Evolutionary conservation across 1,140 invertebrate genomes (phyloP).

Genomic region (Drosophila santomea): DNA sequence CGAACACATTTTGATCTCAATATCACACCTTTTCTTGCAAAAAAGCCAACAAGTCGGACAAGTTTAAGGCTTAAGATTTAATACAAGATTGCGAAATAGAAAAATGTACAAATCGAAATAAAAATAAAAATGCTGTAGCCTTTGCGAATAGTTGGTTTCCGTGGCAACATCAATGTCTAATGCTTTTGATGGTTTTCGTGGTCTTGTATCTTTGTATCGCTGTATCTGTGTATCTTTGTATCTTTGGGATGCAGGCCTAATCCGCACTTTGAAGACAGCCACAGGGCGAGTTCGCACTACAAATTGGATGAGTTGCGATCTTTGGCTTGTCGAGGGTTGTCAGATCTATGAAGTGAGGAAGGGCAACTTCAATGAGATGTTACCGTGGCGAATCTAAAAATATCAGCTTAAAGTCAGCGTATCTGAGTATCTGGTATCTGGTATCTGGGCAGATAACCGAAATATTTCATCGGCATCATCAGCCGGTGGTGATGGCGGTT

Average conservation of each 20-base stretch:
- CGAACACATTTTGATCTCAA: constrained; percentile 32
- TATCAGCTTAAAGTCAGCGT: constrained; percentile 17
- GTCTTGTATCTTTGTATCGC: constrained; percentile 1
- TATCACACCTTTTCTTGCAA: constrained; percentile 30
- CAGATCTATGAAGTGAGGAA: constrained; percentile 39
- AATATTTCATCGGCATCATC: constrained; percentile 34
- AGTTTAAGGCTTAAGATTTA: constrained; percentile 38
- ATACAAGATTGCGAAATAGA: constrained; percentile 47
- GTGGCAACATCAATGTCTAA: constrained; percentile 23
- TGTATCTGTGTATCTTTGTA: constrained; percentile 6
- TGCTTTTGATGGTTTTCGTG: constrained; percentile 16
- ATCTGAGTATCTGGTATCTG: constrained; percentile 8
- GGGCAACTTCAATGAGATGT: constrained; percentile 52
- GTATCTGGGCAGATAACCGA: constrained; percentile 54
- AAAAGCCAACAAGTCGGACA: constrained; percentile 29
- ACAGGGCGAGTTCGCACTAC: constrained; percentile 50
- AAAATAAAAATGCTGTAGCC: constrained; percentile 24
- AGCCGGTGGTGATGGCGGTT: constrained; percentile 21
- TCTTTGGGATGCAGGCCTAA: constrained; percentile 48
- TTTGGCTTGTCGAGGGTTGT: constrained; percentile 23
- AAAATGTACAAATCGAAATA: constrained; percentile 19
- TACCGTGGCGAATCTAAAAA: constrained; percentile 67
- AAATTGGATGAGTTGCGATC: constrained; percentile 46
- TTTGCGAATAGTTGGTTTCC: constrained; percentile 23
- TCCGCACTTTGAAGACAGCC: constrained; percentile 50